phyloP scores from a whole-genome alignment of 2,797 vertebrate species.

The Pachyuromys duprasi region DNA sequence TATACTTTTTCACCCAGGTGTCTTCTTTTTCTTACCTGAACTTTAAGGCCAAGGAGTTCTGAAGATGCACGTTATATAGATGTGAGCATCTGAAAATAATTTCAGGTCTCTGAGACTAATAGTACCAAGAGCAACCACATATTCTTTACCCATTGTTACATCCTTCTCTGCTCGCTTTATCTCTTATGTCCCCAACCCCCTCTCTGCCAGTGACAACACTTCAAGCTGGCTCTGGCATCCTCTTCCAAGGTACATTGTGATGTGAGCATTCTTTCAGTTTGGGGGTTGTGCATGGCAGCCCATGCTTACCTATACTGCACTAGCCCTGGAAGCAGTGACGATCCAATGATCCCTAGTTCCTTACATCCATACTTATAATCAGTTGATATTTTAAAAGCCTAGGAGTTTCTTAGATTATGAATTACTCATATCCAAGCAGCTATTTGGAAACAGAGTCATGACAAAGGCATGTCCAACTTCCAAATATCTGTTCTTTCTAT shows the following conservation, averaged over 20 bases:
- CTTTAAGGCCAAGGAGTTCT: constrained; percentile 6
- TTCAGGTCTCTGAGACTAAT: background rate
- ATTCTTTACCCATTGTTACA: background rate
- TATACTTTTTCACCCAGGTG: background rate
- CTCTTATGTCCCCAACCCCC: background rate
- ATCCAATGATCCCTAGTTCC: background rate
- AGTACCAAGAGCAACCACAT: background rate
- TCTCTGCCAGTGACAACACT: background rate
- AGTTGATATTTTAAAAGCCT: constrained; percentile 17
- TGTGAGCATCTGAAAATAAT: background rate
- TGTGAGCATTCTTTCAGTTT: background rate
- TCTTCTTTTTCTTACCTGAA: background rate
- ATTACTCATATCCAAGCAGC: background rate
- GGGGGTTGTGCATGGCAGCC: background rate
- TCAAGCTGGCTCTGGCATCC: background rate
- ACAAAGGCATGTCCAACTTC: background rate
- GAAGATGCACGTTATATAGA: background rate
- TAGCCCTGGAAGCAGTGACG: background rate
- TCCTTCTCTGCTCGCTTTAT: background rate
- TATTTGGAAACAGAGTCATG: constrained; percentile 2
- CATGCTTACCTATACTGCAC: accelerated
- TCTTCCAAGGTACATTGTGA: background rate
- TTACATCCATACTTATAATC: background rate
- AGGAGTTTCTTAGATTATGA: background rate
- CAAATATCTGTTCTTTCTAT: background rate